Conservation (phyloP, 2,888 invertebrate species). For the Chloroclysta siterata region DNA sequence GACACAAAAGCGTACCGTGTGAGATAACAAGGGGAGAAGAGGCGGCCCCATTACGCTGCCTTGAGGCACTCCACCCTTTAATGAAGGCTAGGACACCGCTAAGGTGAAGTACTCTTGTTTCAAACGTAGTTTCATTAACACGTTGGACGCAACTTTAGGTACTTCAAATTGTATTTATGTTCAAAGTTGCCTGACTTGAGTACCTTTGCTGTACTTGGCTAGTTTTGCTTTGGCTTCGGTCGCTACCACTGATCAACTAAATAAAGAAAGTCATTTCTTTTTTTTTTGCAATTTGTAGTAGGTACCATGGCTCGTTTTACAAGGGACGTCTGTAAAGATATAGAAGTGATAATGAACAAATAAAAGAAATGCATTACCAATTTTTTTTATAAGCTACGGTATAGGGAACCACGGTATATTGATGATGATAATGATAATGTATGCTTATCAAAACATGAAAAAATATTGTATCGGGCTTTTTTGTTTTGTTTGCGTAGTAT, state of each 20-base stretch:
- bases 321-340: too few species aligned
- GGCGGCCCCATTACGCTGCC: conserved; percentile 73
- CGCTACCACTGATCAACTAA: background rate
- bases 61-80: conserved; percentile 63
- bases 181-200: conserved; percentile 26
- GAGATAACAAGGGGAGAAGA: conserved; percentile 74
- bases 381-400: too few species aligned
- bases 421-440: too few species aligned
- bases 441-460: too few species aligned
- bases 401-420: too few species aligned
- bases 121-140: conserved; percentile 55
- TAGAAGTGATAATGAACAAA: too few species aligned
- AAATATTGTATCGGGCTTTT: too few species aligned
- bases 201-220: conserved; percentile 19
- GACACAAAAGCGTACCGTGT: conserved; percentile 65
- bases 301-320: too few species aligned
- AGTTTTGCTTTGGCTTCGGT: conserved; percentile 9
- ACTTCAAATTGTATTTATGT: conserved; percentile 29
- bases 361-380: too few species aligned
- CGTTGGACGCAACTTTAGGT: conserved; percentile 50
- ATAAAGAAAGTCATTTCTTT: background rate
- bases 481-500: too few species aligned
- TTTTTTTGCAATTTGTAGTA: too few species aligned
- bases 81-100: conserved; percentile 62
- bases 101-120: conserved; percentile 58